Evolutionary conservation across 2,888 invertebrate species (phyloP), one percentile per base, ranked within the genome.

Genomic region (Palloptera scutellata): DNA sequence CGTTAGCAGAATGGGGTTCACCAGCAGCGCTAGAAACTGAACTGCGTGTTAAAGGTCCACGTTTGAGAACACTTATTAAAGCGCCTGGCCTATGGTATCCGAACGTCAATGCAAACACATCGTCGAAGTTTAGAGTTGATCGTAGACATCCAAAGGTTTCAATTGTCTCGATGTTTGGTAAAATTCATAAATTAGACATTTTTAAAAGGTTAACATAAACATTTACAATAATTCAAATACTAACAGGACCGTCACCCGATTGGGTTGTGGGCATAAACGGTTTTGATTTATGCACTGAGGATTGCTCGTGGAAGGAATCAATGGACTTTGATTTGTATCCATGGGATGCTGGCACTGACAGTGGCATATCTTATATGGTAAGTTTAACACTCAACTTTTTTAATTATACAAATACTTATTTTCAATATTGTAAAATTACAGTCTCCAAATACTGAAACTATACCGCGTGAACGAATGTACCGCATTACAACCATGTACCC

Each of bases 311-410:
- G 99, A 88, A 90, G n/a, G 92, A 93, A 74, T 88, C 91, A 67
- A 87, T 92, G 77, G 89, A 90, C 51, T 87, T 98, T 53, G 95
- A 97, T 85, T 87, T 99, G 42, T 93, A 90, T 81, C 97, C 98
- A 0, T 97, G 94, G 86, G 98, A 99, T 86, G 97, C 97, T 1
- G 98, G 98, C 52, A 97, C 97, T 0, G 98, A 98, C 81, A 89
- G 89, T 79, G 98, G 98, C 13, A 90, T 96, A 65, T 91, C 94
- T 0, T 99, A 98, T 79, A 91, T 93, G 92, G 94, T 93, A 80
- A 84, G 12, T 41, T 30, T 30, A 4, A 30, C 30, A 30, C 6
- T 30, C 6, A 2, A 30, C 30, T 30, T 30, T 30, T 6, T 4
- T 4, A 30, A 30, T n/a, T n/a, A n/a, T n/a, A 30, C 30, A 30